Base-by-base conservation (phyloP, 2,888 invertebrate species). In the Andrena marginata region DNA sequence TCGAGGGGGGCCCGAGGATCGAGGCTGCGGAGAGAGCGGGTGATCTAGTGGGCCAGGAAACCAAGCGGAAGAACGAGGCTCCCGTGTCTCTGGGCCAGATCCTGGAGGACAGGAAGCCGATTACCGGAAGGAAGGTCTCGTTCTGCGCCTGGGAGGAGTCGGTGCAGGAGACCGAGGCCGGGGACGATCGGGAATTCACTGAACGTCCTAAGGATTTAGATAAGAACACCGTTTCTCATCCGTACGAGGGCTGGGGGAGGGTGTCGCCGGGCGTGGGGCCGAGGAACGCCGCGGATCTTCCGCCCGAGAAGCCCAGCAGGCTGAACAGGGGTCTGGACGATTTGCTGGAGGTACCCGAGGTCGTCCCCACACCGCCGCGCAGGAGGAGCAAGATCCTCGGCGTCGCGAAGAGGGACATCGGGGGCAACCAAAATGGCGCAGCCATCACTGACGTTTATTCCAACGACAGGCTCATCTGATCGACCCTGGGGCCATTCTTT, bases 361-460 rank as follows among this genome's bases (percentile, higher is more conserved):
- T 84, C 59, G 88, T 89, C 7, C 94, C 94, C 13, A 93, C 93
- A 0, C 93, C 93, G 1, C 94, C 94, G 2, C 89, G 91, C 20
- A 89, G 92, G 71, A 88, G 82, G 71, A 84, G 89, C 72, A 85
- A 76, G 54, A 83, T 74, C 16, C 26, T 75, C 3, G 67, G 81
- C n/a, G 33, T 51, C 31, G 64, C 33, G 0, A 85, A 79, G 64
- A 77, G 51, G 59, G 80, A 82, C 2, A n/a, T 62, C 2, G 75
- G 62, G 13, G 64, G 20, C 48, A 35, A 60, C 8, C 77, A 75
- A 51, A 81, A 85, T 62, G 84, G 82, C 3, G 60, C 77, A 16
- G 68, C 56, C 5, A 7, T 64, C 72, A 16, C 71, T 56, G 84
- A 90, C 65, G 33, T 85, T 29, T 77, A 83, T 78, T 74, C 81